These are phyloP conservation scores for Cantharis lateralis DNA, from an alignment of 2,888 invertebrate genomes.

Conservation along the genomic window DNA sequence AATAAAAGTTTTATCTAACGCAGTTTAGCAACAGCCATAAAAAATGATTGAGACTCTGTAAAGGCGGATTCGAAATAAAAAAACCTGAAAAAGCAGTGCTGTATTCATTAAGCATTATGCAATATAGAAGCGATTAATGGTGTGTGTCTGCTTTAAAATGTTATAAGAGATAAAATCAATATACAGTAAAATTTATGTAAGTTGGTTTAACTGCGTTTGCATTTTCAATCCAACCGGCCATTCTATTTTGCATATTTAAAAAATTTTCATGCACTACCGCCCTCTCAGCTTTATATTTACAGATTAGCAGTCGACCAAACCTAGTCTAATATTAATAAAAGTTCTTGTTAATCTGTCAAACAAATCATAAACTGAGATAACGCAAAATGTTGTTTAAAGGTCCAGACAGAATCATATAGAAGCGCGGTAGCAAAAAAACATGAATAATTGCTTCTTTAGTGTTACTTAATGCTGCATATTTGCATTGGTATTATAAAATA, in stretches of 20 bases:
- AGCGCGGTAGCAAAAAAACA: not conserved
- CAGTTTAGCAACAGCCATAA: not conserved
- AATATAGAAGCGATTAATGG: not conserved
- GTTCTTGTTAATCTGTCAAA: not conserved
- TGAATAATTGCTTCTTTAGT: not conserved
- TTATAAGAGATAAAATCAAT: not conserved
- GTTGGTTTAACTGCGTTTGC: not conserved
- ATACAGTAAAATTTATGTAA: not conserved
- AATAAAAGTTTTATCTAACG: not conserved
- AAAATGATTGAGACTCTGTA: not conserved
- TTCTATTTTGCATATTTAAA: not conserved
- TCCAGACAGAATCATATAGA: not conserved
- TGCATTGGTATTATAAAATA: not conserved
- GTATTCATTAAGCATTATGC: not conserved
- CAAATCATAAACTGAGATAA: not conserved
- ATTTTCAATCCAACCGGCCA: not conserved
- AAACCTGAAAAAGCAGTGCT: not conserved
- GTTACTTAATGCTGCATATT: not conserved
- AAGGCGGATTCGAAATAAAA: not conserved
- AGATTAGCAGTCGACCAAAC: not conserved
- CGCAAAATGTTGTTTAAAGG: not conserved
- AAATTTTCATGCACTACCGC: not conserved
- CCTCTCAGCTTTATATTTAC: not conserved
- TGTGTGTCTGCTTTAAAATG: not conserved
- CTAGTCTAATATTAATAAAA: not conserved